Base-by-base conservation (phyloP, 2,797 vertebrate genomes). In the Erethizon dorsatum region DNA sequence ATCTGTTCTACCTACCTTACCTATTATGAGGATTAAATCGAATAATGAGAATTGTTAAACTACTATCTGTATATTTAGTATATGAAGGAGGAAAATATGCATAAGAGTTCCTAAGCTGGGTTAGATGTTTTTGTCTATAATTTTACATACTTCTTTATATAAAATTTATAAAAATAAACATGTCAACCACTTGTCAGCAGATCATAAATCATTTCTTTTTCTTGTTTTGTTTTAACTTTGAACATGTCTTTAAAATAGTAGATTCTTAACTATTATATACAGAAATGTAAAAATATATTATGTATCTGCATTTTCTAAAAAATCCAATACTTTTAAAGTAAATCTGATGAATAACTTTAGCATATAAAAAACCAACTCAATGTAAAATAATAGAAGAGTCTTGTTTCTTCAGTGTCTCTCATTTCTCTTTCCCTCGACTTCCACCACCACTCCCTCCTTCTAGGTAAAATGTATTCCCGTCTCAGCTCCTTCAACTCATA, bases 41-140 rank as follows among this genome's bases (percentile, higher is more conserved):
- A 2, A 93, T 84, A 92, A 85, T 56, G 52, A 86, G 33, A 65
- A 63, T 24, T 92, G 89, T 83, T 86, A 28, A 97, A 84, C 54
- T 31, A 2, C 28, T 57, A 89, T 88, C 18, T 82, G 5, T 13
- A 33, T 65, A 88, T 85, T 94, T 85, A 73, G 75, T 59, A 37
- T 14, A 33, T 31, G 63, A 80, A 10, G 2, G 11, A 50, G 20
- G 4, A 45, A 77, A 57, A 37, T 14, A 86, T 22, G 63, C 37
- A 47, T 78, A 71, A 73, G 71, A 93, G 61, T 95, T 77, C 18
- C 73, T 94, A 26, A 88, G 63, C 45, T 22, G 83, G 11, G n/a
- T 91, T 89, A 95, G 47, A 69, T 97, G 92, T 91, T 97, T 97
- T 93, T 94, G 93, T 59, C 52, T 90, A 91, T 11, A 59, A 9